Evolutionary conservation across 2,888 invertebrate species (phyloP).

Genomic region (Baronia brevicornis): DNA sequence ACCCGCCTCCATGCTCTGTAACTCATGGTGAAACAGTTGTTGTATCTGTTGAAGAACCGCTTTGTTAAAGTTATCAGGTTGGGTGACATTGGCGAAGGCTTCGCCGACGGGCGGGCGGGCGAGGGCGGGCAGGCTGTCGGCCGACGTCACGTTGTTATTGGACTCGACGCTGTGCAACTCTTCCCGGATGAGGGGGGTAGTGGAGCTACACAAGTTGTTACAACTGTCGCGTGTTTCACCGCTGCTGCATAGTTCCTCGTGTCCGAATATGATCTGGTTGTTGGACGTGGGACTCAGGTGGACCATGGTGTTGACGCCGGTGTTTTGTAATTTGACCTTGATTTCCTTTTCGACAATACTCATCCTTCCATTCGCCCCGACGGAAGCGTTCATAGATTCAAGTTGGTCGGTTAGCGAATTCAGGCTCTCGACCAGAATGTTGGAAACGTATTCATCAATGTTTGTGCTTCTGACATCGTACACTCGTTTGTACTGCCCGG

Average conservation of each 20-base stretch:
- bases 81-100: conserved; percentile 25
- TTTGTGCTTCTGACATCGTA: conserved; percentile 32
- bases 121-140: conserved; percentile 21
- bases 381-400: conserved; percentile 57
- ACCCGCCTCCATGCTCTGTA: conserved; percentile 35
- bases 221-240: conserved; percentile 31
- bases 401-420: conserved; percentile 65
- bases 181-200: conserved; percentile 33
- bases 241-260: conserved; percentile 53
- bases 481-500: conserved; percentile 20
- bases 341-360: conserved; percentile 69
- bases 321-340: conserved; percentile 65
- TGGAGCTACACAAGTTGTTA: conserved; percentile 27
- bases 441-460: conserved; percentile 69
- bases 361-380: conserved; percentile 50
- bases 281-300: conserved; percentile 67
- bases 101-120: conserved; percentile 20
- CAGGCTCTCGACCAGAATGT: conserved; percentile 68
- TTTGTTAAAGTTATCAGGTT: conserved; percentile 47
- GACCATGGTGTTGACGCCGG: conserved; percentile 66
- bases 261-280: conserved; percentile 66
- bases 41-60: conserved; percentile 66
- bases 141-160: conserved; percentile 36
- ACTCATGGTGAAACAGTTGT: conserved; percentile 57
- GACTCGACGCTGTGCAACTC: conserved; percentile 36